Conservation (phyloP, 2,888 invertebrate species). For the Drosophila longiperda region DNA sequence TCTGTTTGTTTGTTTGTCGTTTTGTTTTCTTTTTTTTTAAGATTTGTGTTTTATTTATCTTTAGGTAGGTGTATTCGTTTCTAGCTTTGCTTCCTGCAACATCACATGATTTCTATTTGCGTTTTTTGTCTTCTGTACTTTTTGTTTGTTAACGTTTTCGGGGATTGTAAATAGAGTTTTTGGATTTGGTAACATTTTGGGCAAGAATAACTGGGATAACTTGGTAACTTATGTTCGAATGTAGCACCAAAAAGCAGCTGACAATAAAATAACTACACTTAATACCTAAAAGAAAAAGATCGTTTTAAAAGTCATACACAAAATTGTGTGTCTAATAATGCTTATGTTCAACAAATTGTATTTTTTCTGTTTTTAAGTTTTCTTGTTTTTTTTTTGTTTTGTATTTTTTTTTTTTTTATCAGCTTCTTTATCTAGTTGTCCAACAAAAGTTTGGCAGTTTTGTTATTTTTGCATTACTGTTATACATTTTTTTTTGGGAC, state of each 20-base stretch:
- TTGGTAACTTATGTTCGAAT: conserved; percentile 62
- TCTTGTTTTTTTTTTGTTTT: not conserved
- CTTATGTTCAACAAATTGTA: conserved; percentile 31
- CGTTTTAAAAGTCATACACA: conserved; percentile 57
- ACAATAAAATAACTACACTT: conserved; percentile 74
- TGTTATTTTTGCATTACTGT: conserved; percentile 38
- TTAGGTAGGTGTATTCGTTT: conserved; percentile 78
- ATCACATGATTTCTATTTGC: conserved; percentile 70
- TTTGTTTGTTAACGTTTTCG: conserved; percentile 33
- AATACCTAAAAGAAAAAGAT: conserved; percentile 67
- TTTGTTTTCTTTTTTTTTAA: conserved; percentile 24
- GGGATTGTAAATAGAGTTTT: conserved; percentile 51
- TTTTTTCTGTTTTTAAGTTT: not conserved
- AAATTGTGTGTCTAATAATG: conserved; percentile 34
- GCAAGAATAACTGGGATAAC: conserved; percentile 33
- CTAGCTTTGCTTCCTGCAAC: conserved; percentile 78
- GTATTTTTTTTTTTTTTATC: not conserved
- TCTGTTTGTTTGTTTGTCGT: conserved; percentile 5
- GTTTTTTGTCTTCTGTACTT: conserved; percentile 14
- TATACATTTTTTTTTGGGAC: conserved; percentile 43
- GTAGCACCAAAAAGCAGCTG: conserved; percentile 78
- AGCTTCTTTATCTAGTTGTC: conserved; percentile 14
- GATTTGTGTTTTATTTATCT: conserved; percentile 44
- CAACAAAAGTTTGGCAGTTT: conserved; percentile 50
- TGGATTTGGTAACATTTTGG: conserved; percentile 36